A percentile compares a stretch with the other conserved stretches of the same genome.
Evolutionary conservation across 2,797 vertebrate genomes (phyloP).

Genomic region (Vespertilio murinus): DNA sequence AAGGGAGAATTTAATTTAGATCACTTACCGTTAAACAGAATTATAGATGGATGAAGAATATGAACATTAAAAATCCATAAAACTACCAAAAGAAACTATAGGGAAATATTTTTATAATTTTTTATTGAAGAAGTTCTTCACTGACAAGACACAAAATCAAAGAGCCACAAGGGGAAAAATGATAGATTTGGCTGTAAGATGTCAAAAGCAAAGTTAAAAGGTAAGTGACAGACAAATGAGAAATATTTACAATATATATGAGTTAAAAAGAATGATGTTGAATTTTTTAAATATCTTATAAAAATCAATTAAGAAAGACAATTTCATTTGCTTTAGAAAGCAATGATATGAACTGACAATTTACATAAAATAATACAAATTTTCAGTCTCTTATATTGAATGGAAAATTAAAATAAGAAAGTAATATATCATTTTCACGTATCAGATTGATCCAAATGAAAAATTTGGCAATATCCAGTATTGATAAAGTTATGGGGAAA

Average conservation of each 20-base stretch:
- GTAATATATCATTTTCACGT: not conserved
- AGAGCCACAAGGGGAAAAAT: not conserved
- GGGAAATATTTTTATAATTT: constrained; percentile 25
- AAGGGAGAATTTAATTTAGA: constrained; percentile 8
- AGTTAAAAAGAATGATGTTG: not conserved
- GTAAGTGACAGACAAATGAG: not conserved
- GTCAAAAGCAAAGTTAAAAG: not conserved
- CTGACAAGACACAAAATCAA: not conserved
- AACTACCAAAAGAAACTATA: not conserved
- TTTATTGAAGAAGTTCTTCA: not conserved
- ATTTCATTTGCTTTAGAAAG: not conserved
- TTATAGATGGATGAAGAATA: not conserved
- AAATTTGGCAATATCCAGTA: not conserved
- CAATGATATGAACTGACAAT: not conserved
- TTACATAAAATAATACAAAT: not conserved
- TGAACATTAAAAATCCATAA: not conserved
- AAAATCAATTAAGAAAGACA: not conserved
- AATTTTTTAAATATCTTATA: not conserved
- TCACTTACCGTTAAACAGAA: not conserved
- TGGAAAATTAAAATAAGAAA: not conserved
- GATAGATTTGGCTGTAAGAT: not conserved
- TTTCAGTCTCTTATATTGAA: not conserved
- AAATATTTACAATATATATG: not conserved
- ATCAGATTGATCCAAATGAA: not conserved
- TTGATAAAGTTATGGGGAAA: not conserved